phyloP scores from a whole-genome alignment of 2,113 vertebrate genomes.

The Trachemys scripta region DNA sequence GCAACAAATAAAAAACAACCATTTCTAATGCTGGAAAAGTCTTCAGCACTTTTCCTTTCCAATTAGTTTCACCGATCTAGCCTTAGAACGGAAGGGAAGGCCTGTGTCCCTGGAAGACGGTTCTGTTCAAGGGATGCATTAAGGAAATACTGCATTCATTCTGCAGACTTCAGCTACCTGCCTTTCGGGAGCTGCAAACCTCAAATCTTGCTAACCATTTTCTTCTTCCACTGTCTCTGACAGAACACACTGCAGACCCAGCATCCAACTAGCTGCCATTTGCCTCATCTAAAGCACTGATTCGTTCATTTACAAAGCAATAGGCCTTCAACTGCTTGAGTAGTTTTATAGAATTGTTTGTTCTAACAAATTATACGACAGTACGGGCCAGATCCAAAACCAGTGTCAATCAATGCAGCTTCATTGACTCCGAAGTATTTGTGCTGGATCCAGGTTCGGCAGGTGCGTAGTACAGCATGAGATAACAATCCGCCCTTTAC shows the following conservation, averaged over 20 bases:
- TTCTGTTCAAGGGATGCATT: accelerated
- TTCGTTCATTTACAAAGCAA: not conserved
- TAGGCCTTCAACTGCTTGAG: accelerated
- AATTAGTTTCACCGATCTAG: not conserved
- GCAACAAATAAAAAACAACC: not conserved
- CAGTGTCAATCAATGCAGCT: accelerated
- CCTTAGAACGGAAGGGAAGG: not conserved
- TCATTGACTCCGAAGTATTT: accelerated
- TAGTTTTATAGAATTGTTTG: not conserved
- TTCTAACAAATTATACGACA: not conserved
- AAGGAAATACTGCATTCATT: accelerated
- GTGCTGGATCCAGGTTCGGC: accelerated
- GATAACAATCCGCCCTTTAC: accelerated
- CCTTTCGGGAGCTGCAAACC: accelerated
- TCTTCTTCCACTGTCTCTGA: accelerated
- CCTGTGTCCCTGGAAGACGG: accelerated
- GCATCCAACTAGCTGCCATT: not conserved
- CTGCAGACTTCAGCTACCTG: accelerated
- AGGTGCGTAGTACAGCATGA: accelerated
- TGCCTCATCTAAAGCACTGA: not conserved
- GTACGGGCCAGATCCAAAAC: accelerated
- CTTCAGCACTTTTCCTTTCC: not conserved
- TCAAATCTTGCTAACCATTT: accelerated
- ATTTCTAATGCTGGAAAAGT: not conserved
- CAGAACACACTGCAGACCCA: not conserved